A percentile compares a stretch with the other conserved stretches of the same genome.
Evolutionary conservation across 2,888 invertebrate genomes (phyloP).

Genomic region (Lissonota sp.): DNA sequence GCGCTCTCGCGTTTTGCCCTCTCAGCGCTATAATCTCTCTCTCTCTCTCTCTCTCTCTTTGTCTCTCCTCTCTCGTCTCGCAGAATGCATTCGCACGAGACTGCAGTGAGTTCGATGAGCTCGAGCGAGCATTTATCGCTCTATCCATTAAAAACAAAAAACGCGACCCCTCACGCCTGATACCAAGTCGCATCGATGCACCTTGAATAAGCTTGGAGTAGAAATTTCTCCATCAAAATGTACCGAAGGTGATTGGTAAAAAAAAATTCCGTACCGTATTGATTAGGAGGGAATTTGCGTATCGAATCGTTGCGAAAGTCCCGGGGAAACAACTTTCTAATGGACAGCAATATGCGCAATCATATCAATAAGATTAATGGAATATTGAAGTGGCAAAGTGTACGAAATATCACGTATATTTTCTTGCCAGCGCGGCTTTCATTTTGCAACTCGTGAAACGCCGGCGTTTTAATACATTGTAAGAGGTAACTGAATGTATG

Average conservation of each 20-base stretch:
- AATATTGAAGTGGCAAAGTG: background rate
- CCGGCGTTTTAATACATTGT: background rate
- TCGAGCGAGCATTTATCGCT: slow-evolving; percentile 1
- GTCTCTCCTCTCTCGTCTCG: slow-evolving; percentile 15
- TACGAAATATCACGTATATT: too few relatives aligned
- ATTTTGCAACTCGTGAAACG: background rate
- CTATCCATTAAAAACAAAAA: background rate
- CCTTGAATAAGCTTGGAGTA: background rate
- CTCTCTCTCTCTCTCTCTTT: slow-evolving; percentile 9
- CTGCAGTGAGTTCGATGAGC: slow-evolving; percentile 19
- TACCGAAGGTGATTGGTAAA: background rate
- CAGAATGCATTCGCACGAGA: slow-evolving; percentile 21
- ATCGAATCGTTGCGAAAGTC: background rate
- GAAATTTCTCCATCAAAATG: background rate
- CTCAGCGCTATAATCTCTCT: slow-evolving; percentile 35
- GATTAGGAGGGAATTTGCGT: background rate
- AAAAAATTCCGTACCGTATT: background rate
- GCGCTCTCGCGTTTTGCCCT: slow-evolving; percentile 10
- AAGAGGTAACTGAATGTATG: background rate
- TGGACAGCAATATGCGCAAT: background rate
- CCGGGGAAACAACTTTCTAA: slow-evolving; percentile 36
- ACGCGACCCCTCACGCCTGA: too few relatives aligned
- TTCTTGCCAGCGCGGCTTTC: background rate
- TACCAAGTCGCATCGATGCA: slow-evolving; percentile 9
- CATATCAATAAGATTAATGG: background rate